Conservation (phyloP, 2,113 vertebrate genomes). For the Motacilla alba region DNA sequence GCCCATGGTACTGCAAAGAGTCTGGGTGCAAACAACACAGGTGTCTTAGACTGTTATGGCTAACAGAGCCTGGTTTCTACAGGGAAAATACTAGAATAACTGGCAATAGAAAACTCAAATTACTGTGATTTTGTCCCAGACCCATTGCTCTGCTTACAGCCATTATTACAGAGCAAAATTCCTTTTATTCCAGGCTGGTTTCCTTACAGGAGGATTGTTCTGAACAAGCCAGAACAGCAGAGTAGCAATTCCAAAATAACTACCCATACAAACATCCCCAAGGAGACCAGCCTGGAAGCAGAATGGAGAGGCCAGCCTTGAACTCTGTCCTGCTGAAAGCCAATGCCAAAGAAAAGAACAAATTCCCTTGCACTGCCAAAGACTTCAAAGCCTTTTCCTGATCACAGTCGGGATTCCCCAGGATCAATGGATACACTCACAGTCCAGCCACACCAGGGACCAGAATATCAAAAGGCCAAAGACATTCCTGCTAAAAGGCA, state of each 20-base stretch:
- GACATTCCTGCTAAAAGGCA: not conserved
- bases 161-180: not conserved
- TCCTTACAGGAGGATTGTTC: not conserved
- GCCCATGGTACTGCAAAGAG: not conserved
- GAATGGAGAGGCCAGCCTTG: conserved; percentile 26
- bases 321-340: conserved; percentile 46
- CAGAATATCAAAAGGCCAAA: not conserved
- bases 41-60: not conserved
- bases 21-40: not conserved
- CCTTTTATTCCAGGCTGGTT: conserved; percentile 6
- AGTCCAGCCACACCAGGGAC: conserved; percentile 29
- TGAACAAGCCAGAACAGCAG: conserved; percentile 27
- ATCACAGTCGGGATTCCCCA: conserved; percentile 52
- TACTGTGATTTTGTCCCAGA: conserved; percentile 40
- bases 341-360: conserved; percentile 37
- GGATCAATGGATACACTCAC: conserved; percentile 23
- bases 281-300: conserved; percentile 35
- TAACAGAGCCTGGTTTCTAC: not conserved
- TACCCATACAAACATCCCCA: conserved; percentile 19
- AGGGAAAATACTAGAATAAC: conserved; percentile 9
- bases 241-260: conserved; percentile 59
- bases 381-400: conserved; percentile 54
- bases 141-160: conserved; percentile 3
- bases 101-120: conserved; percentile 21
- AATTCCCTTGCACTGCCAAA: not conserved